Evolutionary conservation across 2,888 invertebrate genomes (phyloP).

Genomic region (Mechanitis messenoides): DNA sequence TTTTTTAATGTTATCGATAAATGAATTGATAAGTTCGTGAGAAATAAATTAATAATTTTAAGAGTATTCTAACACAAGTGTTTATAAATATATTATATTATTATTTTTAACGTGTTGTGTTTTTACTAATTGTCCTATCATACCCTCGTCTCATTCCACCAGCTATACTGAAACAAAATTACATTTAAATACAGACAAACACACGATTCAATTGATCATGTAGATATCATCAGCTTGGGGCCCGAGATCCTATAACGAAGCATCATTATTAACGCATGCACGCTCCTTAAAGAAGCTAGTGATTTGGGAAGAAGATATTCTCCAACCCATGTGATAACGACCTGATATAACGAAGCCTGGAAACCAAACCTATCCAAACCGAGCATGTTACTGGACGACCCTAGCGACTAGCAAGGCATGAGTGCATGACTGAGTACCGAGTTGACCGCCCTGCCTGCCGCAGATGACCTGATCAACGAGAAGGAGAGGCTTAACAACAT

Average conservation of each 20-base stretch:
- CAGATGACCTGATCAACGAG: slow-evolving; percentile 90
- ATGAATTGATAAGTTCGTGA: slow-evolving; percentile 74
- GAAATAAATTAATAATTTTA: slow-evolving; percentile 75
- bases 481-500: slow-evolving; percentile 95
- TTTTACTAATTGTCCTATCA: slow-evolving; percentile 63
- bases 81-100: slow-evolving; percentile 77
- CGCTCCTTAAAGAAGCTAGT: not conserved
- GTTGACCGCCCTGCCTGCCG: slow-evolving; percentile 46
- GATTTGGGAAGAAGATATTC: slow-evolving; percentile 11
- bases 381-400: not conserved
- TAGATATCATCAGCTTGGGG: not conserved
- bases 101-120: slow-evolving; percentile 72
- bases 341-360: slow-evolving; percentile 35
- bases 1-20: slow-evolving; percentile 64
- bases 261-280: not conserved
- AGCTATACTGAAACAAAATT: slow-evolving; percentile 41
- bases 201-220: slow-evolving; percentile 18
- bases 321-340: slow-evolving; percentile 15
- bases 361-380: slow-evolving; percentile 10
- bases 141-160: slow-evolving; percentile 58
- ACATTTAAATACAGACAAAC: slow-evolving; percentile 12
- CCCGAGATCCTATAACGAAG: not conserved
- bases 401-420: slow-evolving; percentile 29
- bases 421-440: slow-evolving; percentile 24
- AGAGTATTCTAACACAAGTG: slow-evolving; percentile 77